Evolutionary conservation across 2,113 vertebrate species (phyloP), one percentile per base, ranked within the genome.

Genomic region (Todiramphus chloris): DNA sequence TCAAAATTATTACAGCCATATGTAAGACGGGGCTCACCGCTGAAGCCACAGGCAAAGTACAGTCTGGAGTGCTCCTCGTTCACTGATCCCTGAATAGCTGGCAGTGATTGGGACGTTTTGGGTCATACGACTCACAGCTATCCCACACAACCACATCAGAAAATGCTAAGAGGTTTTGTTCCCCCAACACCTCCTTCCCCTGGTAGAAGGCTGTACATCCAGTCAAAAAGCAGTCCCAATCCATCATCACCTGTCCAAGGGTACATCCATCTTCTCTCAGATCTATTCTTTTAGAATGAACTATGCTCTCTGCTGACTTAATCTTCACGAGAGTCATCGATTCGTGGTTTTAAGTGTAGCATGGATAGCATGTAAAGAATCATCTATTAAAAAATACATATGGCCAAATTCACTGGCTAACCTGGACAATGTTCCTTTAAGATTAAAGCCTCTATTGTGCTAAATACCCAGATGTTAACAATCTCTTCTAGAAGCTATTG

Each of bases 381-480:
- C 5, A 59, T 93, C 74, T 69, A 50, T 63, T 28, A 77, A 94
- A 94, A 86, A 92, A 18, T 59, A 89, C 74, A 77, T n/a, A 70
- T 44, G 87, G 81, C 67, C 58, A 83, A 79, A 74, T 69, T 55
- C 81, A 66, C 86, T 51, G 81, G 37, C 91, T 89, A 82, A 93
- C 89, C 89, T 94, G 83, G 91, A 89, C 59, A 96, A 87, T 51
- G 87, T 83, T 91, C 81, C 94, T 94, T 92, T 95, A 92, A 93
- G 83, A 70, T 79, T 76, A 80, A 96, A 95, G 95, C 56, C 93
- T 89, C 89, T 89, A 56, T 96, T 95, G 91, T 94, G 70, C 92
- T 93, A 35, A 92, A 84, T 59, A 85, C 70, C 93, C 96, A 97
- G 96, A 88, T 97, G 96, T 96, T 96, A 97, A 89, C 96, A 97